Conservation (phyloP, 2,888 invertebrate genomes). For the Gryllus longicercus region DNA sequence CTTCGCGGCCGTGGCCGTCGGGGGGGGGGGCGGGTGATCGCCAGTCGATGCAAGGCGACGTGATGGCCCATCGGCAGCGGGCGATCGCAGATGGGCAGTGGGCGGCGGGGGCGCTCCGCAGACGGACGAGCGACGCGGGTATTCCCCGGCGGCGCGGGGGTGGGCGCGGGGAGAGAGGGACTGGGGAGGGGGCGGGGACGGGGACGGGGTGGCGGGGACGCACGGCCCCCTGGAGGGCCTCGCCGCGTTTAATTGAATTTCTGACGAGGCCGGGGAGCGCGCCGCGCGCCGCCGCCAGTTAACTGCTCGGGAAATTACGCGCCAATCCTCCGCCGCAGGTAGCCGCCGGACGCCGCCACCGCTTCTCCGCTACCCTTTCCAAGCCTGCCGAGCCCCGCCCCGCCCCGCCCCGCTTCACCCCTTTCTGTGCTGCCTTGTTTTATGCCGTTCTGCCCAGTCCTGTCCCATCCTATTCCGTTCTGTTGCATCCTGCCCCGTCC, state of each 20-base stretch:
- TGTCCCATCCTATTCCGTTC: too few species aligned
- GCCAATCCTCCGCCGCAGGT: neutral
- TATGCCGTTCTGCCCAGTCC: too few species aligned
- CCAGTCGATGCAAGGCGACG: too few species aligned
- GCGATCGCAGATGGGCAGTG: neutral
- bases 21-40: too few species aligned
- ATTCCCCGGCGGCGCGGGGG: neutral
- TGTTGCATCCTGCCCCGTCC: too few species aligned
- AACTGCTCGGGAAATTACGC: neutral
- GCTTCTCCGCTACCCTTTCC: neutral
- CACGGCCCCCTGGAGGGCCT: neutral
- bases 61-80: too few species aligned
- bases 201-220: constrained; percentile 18
- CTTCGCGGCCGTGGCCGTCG: too few species aligned
- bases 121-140: too few species aligned
- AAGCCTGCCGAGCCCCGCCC: neutral
- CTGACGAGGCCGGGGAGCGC: constrained; percentile 31
- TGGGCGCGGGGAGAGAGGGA: constrained; percentile 28
- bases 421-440: too few species aligned
- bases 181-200: constrained; percentile 20
- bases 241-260: constrained; percentile 34
- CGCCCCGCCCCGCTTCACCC: too few species aligned
- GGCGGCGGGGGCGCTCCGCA: neutral
- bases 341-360: neutral
- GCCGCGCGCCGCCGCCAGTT: constrained; percentile 21